Evolutionary conservation across 2,888 invertebrate species (phyloP).

Genomic region (Dryomyza anilis): DNA sequence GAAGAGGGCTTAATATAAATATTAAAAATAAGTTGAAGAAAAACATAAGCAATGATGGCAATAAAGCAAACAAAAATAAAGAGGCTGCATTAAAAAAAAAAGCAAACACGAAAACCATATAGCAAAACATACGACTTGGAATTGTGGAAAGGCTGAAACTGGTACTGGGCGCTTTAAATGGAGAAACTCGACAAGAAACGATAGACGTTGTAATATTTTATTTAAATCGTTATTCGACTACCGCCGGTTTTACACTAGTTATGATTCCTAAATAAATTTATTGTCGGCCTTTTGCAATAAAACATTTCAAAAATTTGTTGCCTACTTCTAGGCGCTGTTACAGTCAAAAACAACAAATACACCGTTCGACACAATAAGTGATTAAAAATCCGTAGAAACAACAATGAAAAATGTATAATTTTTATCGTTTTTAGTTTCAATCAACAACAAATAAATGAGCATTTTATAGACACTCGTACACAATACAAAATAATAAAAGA

Average conservation of each 20-base stretch:
- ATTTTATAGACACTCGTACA: not conserved
- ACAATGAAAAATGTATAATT: too few relatives aligned
- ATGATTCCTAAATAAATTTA: too few relatives aligned
- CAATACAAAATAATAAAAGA: not conserved
- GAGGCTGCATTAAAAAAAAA: constrained; percentile 4
- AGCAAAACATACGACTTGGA: constrained; percentile 1
- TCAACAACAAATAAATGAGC: not conserved
- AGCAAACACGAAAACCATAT: not conserved
- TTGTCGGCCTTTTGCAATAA: too few relatives aligned
- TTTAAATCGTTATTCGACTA: too few relatives aligned
- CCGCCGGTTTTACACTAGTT: too few relatives aligned
- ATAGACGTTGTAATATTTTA: too few relatives aligned
- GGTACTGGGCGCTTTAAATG: constrained; percentile 1
- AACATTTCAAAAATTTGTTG: too few relatives aligned
- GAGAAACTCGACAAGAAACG: not conserved
- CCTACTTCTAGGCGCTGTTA: not conserved
- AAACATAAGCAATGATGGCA: not conserved
- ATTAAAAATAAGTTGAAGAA: not conserved
- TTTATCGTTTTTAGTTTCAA: too few relatives aligned
- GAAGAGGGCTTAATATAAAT: not conserved
- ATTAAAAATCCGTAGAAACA: constrained; percentile 55
- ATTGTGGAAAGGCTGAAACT: not conserved
- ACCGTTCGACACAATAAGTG: constrained; percentile 54
- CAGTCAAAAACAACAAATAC: constrained; percentile 35
- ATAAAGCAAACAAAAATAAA: not conserved